Evolutionary conservation across 2,113 vertebrate genomes (phyloP).

Genomic region (Pipa parva): DNA sequence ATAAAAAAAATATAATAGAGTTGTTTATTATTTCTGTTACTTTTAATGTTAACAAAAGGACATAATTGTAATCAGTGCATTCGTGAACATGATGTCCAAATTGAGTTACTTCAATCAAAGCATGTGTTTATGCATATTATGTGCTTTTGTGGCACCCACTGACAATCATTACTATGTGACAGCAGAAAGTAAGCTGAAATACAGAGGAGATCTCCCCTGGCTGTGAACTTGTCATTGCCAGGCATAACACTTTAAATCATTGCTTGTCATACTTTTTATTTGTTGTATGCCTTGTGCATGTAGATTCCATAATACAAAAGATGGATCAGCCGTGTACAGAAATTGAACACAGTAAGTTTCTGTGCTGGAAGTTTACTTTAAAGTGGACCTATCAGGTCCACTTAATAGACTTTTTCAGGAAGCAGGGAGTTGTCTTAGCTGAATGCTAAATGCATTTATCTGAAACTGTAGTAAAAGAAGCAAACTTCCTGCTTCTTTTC

Average conservation of each 20-base stretch:
- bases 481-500: too few species aligned
- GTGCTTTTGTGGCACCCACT: not conserved
- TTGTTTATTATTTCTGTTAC: too few species aligned
- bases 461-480: too few species aligned
- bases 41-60: too few species aligned
- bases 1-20: too few species aligned
- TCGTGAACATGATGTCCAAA: not conserved
- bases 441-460: too few species aligned
- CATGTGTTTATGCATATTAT: not conserved
- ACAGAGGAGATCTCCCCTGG: conserved; percentile 4
- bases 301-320: conserved; percentile 10
- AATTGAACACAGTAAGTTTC: too few species aligned
- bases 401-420: too few species aligned
- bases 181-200: not conserved
- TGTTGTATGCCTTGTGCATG: conserved; percentile 11
- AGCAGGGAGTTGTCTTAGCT: too few species aligned
- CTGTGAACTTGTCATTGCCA: conserved; percentile 30
- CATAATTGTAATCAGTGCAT: not conserved
- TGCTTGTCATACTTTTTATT: conserved; percentile 31
- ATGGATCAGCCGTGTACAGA: conserved; percentile 1
- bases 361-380: not conserved
- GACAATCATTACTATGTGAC: conserved; percentile 3
- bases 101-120: not conserved
- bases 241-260: not conserved
- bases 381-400: too few species aligned